These are phyloP conservation scores for Polypterus bichir DNA, from an alignment of 2,113 vertebrate genomes.

Conservation along the genomic window DNA sequence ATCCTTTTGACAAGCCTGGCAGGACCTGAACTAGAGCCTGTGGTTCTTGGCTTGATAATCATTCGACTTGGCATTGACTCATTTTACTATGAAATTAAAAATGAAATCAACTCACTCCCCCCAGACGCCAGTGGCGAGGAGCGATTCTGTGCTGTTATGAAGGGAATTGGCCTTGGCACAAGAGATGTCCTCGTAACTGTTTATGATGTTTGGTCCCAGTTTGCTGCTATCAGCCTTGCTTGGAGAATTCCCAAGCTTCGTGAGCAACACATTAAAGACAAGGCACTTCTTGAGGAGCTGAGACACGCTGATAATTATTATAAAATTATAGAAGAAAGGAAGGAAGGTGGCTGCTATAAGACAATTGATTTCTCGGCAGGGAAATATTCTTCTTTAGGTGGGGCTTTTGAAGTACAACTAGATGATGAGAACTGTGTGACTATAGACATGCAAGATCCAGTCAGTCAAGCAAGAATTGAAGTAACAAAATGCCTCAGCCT, in stretches of 20 bases:
- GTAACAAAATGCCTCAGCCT: background rate
- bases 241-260: background rate
- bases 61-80: slow-evolving; percentile 5
- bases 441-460: slow-evolving; percentile 1
- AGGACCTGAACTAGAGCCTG: slow-evolving; percentile 1
- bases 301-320: slow-evolving; percentile 2
- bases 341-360: background rate
- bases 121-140: background rate
- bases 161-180: background rate
- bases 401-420: slow-evolving; percentile 2
- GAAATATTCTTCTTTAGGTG: background rate
- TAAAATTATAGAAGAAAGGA: background rate
- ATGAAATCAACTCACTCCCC: slow-evolving; percentile 3
- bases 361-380: slow-evolving; percentile 5
- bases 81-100: slow-evolving; percentile 9
- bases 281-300: slow-evolving; percentile 2
- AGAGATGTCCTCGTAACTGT: background rate
- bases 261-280: slow-evolving; percentile 1
- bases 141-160: background rate
- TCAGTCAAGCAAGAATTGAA: background rate
- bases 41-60: slow-evolving; percentile 4
- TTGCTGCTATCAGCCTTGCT: background rate
- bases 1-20: slow-evolving; percentile 4
- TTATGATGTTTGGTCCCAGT: background rate
- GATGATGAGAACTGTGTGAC: slow-evolving; percentile 6